phyloP scores from a whole-genome alignment of 2,888 invertebrate genomes.

The Blomia tropicalis region DNA sequence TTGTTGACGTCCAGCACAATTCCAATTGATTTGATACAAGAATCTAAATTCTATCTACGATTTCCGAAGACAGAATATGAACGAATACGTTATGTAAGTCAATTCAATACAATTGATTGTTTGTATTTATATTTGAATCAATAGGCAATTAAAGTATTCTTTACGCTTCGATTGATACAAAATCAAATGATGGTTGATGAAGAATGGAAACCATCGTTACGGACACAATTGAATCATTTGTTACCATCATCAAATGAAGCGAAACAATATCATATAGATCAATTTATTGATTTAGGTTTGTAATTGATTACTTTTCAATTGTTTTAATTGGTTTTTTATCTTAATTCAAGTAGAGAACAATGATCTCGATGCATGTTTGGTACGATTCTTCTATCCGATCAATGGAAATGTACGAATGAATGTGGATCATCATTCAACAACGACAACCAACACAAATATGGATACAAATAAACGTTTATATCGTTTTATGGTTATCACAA shows the following conservation, averaged over 20 bases:
- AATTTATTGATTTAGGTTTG: slow-evolving; percentile 85
- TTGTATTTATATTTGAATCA: neutral
- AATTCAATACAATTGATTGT: neutral
- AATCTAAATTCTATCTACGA: neutral
- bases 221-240: no score
- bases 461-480: slow-evolving; percentile 41
- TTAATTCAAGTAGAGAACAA: neutral
- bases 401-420: neutral
- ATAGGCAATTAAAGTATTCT: slow-evolving; percentile 74
- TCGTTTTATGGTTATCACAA: slow-evolving; percentile 88
- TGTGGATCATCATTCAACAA: neutral
- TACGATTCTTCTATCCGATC: slow-evolving; percentile 64
- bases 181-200: no score
- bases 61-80: neutral
- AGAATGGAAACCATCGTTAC: no score
- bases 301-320: slow-evolving; percentile 22
- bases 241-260: no score
- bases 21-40: no score
- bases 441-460: neutral
- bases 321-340: neutral
- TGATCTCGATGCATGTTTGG: slow-evolving; percentile 68
- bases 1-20: slow-evolving; percentile 43
- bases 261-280: slow-evolving; percentile 49
- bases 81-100: neutral
- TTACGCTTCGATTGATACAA: slow-evolving; percentile 63